Evolutionary conservation across 2,797 vertebrate genomes (phyloP), one percentile per base, ranked within the genome.

Genomic region (Gila robusta): DNA sequence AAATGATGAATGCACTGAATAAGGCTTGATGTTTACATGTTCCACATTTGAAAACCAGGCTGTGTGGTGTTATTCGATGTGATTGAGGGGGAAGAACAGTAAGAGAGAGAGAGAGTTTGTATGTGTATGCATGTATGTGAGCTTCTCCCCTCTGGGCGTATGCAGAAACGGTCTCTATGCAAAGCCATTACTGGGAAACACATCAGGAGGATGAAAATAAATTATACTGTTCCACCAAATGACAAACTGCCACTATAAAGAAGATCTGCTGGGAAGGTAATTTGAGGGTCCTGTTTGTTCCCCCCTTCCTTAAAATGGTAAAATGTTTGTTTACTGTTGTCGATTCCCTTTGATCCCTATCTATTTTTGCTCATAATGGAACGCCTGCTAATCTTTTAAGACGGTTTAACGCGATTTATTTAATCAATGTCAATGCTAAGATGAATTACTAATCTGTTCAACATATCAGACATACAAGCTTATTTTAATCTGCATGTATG

Each of bases 161-260:
- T 92, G 92, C 92, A 92, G 93, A 94, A 94, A 95, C 91, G 91
- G 88, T 92, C 92, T 91, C 93, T 92, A 92, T 91, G 93, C 90
- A 89, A 92, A 92, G 92, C 93, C 94, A 94, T 95, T 95, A 95
- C 91, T 87, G 92, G 88, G 86, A 91, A 91, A 93, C 92, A 91
- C 91, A 93, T 90, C 79, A 86, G 83, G 85, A 87, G 86, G 91
- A 93, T 94, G 92, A 93, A 94, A 95, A 94, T 91, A 95, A 95
- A 95, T 94, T 92, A 93, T 91, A 90, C 92, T 91, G 87, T 94
- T 94, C 92, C 89, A 91, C 91, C 88, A 92, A 91, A 93, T 93
- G 93, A 92, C 92, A 26, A 90, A 92, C 92, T 90, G 90, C 83
- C 86, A 91, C 93, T 91, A 91, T 93, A 91, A 88, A 83, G 92